Conservation (phyloP, 2,113 vertebrate species). For the Chaenogobius annularis region DNA sequence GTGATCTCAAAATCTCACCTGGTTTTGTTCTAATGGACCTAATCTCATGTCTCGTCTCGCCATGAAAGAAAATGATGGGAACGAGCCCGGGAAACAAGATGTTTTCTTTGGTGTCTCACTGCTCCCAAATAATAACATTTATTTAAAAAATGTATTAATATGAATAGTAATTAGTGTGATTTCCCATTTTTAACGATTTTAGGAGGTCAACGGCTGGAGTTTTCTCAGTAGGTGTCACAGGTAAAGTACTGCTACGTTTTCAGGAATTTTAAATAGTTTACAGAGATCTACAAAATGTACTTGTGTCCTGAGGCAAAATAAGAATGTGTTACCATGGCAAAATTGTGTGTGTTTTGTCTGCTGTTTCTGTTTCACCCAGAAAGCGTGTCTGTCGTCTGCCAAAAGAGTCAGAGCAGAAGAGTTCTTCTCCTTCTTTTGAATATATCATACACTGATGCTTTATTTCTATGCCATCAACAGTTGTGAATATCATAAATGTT, state of each 20-base stretch:
- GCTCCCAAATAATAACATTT: no score
- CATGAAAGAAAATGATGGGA: no score
- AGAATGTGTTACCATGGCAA: neutral
- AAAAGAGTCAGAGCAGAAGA: conserved; percentile 9
- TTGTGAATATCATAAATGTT: neutral
- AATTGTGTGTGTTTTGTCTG: neutral
- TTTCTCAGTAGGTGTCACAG: no score
- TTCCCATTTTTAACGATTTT: neutral
- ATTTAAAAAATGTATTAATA: no score
- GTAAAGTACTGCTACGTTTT: no score
- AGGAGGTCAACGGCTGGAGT: no score
- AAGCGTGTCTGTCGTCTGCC: neutral
- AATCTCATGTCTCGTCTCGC: no score
- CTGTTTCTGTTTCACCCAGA: neutral
- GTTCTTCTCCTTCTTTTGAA: conserved; percentile 31
- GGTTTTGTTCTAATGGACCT: no score
- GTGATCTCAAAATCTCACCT: no score
- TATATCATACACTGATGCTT: conserved; percentile 5
- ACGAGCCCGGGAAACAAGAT: no score
- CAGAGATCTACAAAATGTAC: neutral
- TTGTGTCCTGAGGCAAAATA: neutral
- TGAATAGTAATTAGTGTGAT: neutral
- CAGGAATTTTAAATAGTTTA: neutral
- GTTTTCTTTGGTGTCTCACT: no score
- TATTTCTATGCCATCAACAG: conserved; percentile 9